phyloP scores from a whole-genome alignment of 2,113 vertebrate genomes.

The Vulpes vulpes region DNA sequence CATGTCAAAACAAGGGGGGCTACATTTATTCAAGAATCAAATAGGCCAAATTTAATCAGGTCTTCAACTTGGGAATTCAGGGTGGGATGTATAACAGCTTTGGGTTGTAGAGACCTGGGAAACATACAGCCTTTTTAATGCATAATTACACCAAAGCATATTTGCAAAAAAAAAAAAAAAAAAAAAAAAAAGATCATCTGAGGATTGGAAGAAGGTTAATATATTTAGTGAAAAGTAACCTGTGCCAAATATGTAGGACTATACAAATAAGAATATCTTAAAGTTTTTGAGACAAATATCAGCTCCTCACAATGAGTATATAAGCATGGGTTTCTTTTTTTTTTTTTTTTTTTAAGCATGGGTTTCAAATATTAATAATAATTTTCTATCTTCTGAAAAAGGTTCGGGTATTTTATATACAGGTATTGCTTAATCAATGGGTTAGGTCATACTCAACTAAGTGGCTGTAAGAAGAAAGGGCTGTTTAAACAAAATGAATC shows the following conservation, averaged over 20 bases:
- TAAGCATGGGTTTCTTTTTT: neutral
- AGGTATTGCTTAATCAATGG: neutral
- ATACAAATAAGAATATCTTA: neutral
- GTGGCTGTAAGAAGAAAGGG: neutral
- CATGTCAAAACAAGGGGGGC: neutral
- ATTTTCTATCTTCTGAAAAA: neutral
- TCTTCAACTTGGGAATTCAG: neutral
- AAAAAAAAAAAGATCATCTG: neutral
- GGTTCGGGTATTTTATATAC: neutral
- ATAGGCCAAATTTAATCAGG: neutral
- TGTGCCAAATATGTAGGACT: neutral
- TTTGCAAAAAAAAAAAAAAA: neutral
- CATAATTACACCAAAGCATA: neutral
- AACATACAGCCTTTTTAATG: neutral
- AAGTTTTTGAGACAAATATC: neutral
- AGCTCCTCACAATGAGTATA: neutral
- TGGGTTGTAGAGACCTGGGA: neutral
- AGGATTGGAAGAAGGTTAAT: neutral
- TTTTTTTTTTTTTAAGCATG: too few relatives aligned
- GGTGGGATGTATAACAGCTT: neutral
- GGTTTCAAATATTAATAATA: neutral
- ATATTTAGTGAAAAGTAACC: neutral
- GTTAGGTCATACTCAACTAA: neutral
- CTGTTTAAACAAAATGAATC: neutral
- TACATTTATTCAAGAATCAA: constrained; percentile 19